Base-by-base conservation (phyloP, 1,140 invertebrate species). In the Diabrotica undecimpunctata region DNA sequence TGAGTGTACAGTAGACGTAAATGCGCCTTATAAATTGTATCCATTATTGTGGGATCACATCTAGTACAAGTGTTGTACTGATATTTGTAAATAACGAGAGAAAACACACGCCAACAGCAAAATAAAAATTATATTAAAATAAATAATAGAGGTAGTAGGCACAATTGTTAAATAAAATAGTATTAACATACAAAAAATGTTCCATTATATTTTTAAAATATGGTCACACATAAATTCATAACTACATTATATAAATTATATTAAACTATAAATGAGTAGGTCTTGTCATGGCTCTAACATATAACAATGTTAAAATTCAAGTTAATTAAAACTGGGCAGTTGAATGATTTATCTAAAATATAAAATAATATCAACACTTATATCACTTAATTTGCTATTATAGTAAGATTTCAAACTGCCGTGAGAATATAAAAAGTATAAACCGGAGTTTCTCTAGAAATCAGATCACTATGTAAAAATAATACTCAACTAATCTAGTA, bases 341-440 rank as follows among this genome's bases (percentile, higher is more conserved):
- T 54, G 11, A 14, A 54, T 25, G 54, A 62, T 52, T 36, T 62
- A 52, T 62, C 25, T 54, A 62, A 62, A 62, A 62, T 62, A 62
- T 54, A 62, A 62, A 62, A 62, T 62, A 62, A 62, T 62, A 62
- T 62, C 61, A 62, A 62, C 61, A 54, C 61, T 51, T 46, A 54
- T 54, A 62, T 62, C 51, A 62, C 53, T 54, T 41, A 54, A 46
- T 62, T 39, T 12, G 14, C 61, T 62, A 55, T 54, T 46, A 10
- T 46, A n/a, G 8, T 46, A 14, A 25, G 12, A 2, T 11, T 53
- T 39, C 61, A 62, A 62, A 62, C 61, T 55, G 36, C 14, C 14
- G 35, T 58, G 25, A 14, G 35, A 10, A 55, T 55, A 14, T 55
- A 35, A 25, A 53, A 10, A 51, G 12, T 53, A 53, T 53, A 12